Evolutionary conservation across 2,797 vertebrate genomes (phyloP), one percentile per base, ranked within the genome.

Genomic region (Corythornis leucogaster): DNA sequence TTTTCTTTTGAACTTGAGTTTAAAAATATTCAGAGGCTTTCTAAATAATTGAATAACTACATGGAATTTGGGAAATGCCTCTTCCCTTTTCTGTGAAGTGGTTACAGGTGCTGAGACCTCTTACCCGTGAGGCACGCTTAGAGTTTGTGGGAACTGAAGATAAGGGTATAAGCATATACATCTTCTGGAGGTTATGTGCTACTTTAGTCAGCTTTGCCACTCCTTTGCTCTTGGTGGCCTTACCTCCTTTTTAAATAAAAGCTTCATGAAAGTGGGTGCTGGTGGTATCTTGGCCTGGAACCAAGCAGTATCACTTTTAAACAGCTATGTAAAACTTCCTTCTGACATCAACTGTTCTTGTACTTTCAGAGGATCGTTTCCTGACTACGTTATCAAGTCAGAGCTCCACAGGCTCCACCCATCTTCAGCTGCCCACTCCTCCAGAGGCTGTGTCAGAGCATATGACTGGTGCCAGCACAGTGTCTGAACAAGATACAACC

Each of bases 351-450:
- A 68, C 24, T 87, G 48, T 77, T 22, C 25, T 87, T 63, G 4
- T 67, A 22, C 54, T 58, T 92, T 73, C 77, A 99, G 99, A 99
- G 97, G 99, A 99, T 95, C 99, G 99, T 48, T 98, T 98, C 95
- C 97, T 99, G 94, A 98, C 96, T 19, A 97, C 98, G 3, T 80
- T 98, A 50, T 96, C 99, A 84, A 98, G 98, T 67, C 98, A 99
- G 57, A 97, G 97, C 87, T 98, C 98, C 22, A 96, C 97, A 9
- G 98, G 97, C 59, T 98, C 98, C 15, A 96, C 98, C 5, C 93
- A 99, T 57, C 98, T 98, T 20, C 98, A 98, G 89, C 95, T 99
- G 81, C 98, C 98, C 1, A 99, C 98, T 3, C 98, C 99, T 24
- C 98, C 98, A 58, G 99, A 99, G 31, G 81, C 92, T 15, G 76